Percentiles rank a stretch among this genome's conserved stretches.
phyloP scores from a whole-genome alignment of 2,113 vertebrate species.

The Isichthys henryi region DNA sequence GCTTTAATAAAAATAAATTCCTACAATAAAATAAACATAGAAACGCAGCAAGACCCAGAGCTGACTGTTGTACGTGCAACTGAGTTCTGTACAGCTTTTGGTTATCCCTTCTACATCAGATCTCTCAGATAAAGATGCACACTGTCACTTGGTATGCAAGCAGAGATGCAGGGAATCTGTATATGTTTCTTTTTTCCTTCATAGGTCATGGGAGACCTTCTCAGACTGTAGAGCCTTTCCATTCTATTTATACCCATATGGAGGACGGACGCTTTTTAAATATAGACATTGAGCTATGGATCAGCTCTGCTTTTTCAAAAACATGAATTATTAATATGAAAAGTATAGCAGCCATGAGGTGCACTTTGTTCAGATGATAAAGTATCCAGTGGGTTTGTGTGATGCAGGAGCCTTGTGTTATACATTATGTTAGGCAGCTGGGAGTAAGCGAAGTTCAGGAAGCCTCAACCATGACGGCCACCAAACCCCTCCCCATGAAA shows the following conservation, averaged over 20 bases:
- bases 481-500: neutral
- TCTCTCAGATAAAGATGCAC: neutral
- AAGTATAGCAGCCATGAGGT: slow-evolving; percentile 30
- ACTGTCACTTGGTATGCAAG: neutral
- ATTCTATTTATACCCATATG: slow-evolving; percentile 31
- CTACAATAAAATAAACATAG: neutral
- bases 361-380: slow-evolving; percentile 29
- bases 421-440: neutral
- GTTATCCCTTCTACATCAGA: neutral
- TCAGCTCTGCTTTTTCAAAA: slow-evolving; percentile 33
- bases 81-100: neutral
- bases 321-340: slow-evolving; percentile 51
- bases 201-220: neutral
- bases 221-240: slow-evolving; percentile 12
- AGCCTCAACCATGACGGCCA: no score
- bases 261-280: slow-evolving; percentile 28
- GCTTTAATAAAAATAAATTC: neutral
- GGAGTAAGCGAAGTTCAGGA: neutral
- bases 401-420: no score
- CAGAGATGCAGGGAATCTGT: no score
- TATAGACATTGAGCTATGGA: slow-evolving; percentile 31
- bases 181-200: neutral
- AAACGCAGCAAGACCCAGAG: neutral
- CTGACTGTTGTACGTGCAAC: neutral
- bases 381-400: neutral